Base-by-base conservation (phyloP, 2,113 vertebrate genomes). In the Hemibagrus wyckioides region DNA sequence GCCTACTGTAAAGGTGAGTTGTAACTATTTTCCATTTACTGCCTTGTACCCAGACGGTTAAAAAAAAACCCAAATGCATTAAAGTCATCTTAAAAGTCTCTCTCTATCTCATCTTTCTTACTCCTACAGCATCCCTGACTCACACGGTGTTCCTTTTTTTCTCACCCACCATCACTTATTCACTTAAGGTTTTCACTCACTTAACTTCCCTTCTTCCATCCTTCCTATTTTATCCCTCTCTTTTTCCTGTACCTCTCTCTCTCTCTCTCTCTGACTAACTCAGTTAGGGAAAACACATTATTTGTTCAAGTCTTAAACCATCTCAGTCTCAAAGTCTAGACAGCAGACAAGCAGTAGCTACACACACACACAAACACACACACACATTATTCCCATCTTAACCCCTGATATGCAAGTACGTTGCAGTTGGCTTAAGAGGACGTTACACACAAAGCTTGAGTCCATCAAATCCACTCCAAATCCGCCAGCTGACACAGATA, bases 391-490 rank as follows among this genome's bases (percentile, higher is more conserved):
- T 21, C 33, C 63, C 33, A 17, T 82, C 54, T 81, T 83, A 79
- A 90, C 65, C 83, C 63, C 41, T 57, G 39, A 86, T 41, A 80
- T 17, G 21, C 82, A 87, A 73, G 65, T 56, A 79, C 75, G 52
- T 80, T 87, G 36, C 77, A 84, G 76, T 76, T 83, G 88, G 86
- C 76, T 85, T 85, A 88, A 65, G 63, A 44, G 50, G 57, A 48
- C 48, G 44, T 54, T 56, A 86, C 41, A 48, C 86, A 84, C 73
- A 57, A 84, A 71, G 80, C 44, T 84, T 84, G 61, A 81, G 67
- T 86, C 80, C 48, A 19, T 50, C 54, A 86, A 87, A 89, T 89
- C 85, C 89, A 80, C 48, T 86, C 73, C 77, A 88, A 80, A 57
- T 39, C 89, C 76, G 33, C 80, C 80, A 77, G 76, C 61, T 85